Percentiles rank a stretch among this genome's conserved stretches.
Conservation (phyloP, 2,888 invertebrate genomes). For the Leptinotarsa peninsularis region DNA sequence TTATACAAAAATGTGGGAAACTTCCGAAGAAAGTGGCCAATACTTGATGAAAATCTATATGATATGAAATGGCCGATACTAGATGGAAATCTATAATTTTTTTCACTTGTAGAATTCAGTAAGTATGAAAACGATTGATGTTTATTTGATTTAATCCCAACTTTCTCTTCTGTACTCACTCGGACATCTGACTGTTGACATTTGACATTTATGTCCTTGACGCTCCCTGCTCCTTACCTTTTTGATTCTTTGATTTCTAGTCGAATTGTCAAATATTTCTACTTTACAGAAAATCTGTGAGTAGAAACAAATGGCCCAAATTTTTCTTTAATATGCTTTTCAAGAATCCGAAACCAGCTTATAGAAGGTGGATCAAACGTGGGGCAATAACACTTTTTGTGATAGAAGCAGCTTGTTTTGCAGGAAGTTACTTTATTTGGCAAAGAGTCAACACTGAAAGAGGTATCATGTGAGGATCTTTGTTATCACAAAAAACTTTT, state of each 20-base stretch:
- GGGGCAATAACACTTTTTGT: conserved; percentile 71
- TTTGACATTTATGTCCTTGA: too few relatives aligned
- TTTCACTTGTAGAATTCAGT: too few relatives aligned
- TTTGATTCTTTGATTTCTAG: conserved; percentile 9
- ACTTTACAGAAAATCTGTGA: not conserved
- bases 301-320: conserved; percentile 6
- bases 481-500: not conserved
- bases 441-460: conserved; percentile 77
- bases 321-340: conserved; percentile 66
- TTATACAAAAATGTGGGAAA: too few relatives aligned
- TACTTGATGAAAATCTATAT: too few relatives aligned
- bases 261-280: not conserved
- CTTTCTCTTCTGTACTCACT: too few relatives aligned
- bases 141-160: too few relatives aligned
- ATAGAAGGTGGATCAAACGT: conserved; percentile 65
- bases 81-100: too few relatives aligned
- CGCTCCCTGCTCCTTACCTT: not conserved
- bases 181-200: too few relatives aligned
- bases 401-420: conserved; percentile 72
- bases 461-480: conserved; percentile 68
- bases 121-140: too few relatives aligned
- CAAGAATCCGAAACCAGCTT: conserved; percentile 72
- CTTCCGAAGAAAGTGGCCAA: too few relatives aligned
- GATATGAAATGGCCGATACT: too few relatives aligned
- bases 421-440: conserved; percentile 75